phyloP scores from a whole-genome alignment of 64 coral and sea anemone genomes.

The Stichodactyla mertensii region DNA sequence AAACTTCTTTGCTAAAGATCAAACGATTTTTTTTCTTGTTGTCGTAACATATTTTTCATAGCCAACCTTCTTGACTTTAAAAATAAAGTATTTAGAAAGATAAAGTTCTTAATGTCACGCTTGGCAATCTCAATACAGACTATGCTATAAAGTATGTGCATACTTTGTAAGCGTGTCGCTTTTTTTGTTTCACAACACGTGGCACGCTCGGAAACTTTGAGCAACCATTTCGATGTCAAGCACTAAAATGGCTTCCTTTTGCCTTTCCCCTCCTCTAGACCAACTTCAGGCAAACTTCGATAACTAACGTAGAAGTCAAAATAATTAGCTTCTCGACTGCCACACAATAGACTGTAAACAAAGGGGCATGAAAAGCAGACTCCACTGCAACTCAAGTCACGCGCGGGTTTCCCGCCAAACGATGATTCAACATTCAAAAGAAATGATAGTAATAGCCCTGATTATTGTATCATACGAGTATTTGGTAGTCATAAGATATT shows the following conservation, averaged over 20 bases:
- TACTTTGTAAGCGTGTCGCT: background rate
- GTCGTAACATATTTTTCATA: background rate
- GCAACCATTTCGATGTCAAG: background rate
- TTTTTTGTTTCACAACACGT: constrained; percentile 3
- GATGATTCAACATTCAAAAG: background rate
- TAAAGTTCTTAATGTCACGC: background rate
- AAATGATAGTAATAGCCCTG: background rate
- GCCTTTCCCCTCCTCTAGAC: background rate
- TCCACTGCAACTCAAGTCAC: background rate
- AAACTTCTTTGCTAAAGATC: too few relatives aligned
- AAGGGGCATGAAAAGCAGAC: background rate
- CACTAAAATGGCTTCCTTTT: constrained; percentile 1
- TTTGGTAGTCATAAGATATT: background rate
- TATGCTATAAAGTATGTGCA: background rate
- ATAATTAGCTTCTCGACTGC: background rate
- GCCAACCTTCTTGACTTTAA: too few relatives aligned
- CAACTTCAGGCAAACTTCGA: background rate
- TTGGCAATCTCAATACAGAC: background rate
- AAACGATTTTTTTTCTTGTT: background rate
- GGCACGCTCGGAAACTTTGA: background rate
- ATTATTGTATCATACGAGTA: background rate
- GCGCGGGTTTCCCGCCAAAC: background rate
- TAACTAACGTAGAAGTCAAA: background rate
- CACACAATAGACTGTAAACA: background rate
- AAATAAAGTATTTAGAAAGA: too few relatives aligned